Evolutionary conservation across 1,140 invertebrate species (phyloP).

Genomic region (Lordiphosa stackelbergi): DNA sequence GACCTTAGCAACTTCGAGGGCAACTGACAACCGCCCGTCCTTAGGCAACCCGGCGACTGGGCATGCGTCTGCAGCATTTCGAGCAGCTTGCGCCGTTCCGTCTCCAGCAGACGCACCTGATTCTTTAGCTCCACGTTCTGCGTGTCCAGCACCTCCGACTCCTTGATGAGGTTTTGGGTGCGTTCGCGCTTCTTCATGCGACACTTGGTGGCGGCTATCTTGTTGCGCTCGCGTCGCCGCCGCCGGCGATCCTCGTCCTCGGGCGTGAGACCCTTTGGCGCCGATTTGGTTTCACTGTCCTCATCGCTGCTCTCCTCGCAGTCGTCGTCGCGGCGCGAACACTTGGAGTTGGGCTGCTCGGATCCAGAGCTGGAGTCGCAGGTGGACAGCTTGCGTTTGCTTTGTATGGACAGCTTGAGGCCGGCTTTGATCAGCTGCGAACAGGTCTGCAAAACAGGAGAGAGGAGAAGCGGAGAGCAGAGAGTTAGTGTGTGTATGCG

Average conservation of each 20-base stretch:
- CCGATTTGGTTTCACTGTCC: slow-evolving; percentile 65
- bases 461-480: slow-evolving; percentile 12
- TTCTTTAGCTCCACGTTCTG: slow-evolving; percentile 91
- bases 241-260: slow-evolving; percentile 93
- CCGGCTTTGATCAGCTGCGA: slow-evolving; percentile 94
- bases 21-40: slow-evolving; percentile 74
- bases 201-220: slow-evolving; percentile 97
- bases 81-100: slow-evolving; percentile 80
- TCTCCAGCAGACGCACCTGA: slow-evolving; percentile 85
- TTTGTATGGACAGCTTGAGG: slow-evolving; percentile 92
- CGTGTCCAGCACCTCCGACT: slow-evolving; percentile 90
- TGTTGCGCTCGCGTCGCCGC: slow-evolving; percentile 91
- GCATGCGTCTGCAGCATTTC: slow-evolving; percentile 82
- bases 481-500: slow-evolving; percentile 17
- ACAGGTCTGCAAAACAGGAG: slow-evolving; percentile 82
- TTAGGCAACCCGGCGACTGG: slow-evolving; percentile 78
- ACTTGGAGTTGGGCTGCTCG: slow-evolving; percentile 78
- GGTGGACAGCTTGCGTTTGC: slow-evolving; percentile 86
- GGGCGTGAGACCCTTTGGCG: slow-evolving; percentile 82
- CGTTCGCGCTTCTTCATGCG: slow-evolving; percentile 94
- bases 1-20: slow-evolving; percentile 63
- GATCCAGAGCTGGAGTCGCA: slow-evolving; percentile 79
- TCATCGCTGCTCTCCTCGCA: slow-evolving; percentile 68
- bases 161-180: slow-evolving; percentile 90
- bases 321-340: slow-evolving; percentile 66